These are phyloP conservation scores for Galeopsomyia nigrocyanea DNA, from an alignment of 2,888 invertebrate genomes.

Conservation along the genomic window DNA sequence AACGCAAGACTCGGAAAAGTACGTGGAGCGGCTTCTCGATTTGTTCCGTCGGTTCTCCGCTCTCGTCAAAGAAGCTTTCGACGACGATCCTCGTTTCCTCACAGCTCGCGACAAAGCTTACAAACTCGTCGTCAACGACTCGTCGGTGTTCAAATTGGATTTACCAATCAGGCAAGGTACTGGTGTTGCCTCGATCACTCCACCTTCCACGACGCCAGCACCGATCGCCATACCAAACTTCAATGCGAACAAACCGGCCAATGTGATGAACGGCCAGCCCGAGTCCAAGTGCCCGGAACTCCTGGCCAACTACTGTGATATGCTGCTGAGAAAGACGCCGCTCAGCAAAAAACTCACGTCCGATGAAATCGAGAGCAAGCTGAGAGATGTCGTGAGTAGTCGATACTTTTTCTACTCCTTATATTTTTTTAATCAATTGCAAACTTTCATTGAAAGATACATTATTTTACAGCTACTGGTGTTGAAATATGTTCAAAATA, in stretches of 20 bases:
- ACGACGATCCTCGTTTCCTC: constrained; percentile 96
- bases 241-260: constrained; percentile 56
- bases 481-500: constrained; percentile 98
- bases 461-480: constrained; percentile 79
- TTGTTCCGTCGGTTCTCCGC: constrained; percentile 93
- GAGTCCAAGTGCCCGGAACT: constrained; percentile 99
- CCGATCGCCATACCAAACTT: constrained; percentile 6
- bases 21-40: constrained; percentile 94
- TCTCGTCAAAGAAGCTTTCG: constrained; percentile 93
- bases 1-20: constrained; percentile 97
- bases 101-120: constrained; percentile 98
- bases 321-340: constrained; percentile 95
- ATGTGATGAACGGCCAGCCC: constrained; percentile 72
- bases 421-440: neutral
- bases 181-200: constrained; percentile 68
- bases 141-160: constrained; percentile 83
- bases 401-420: neutral
- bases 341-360: constrained; percentile 95
- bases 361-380: constrained; percentile 95
- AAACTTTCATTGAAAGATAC: constrained; percentile 19
- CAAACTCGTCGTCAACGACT: constrained; percentile 97
- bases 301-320: constrained; percentile 99
- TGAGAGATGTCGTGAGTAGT: constrained; percentile 85
- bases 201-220: constrained; percentile 12
- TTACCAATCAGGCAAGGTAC: constrained; percentile 62